A percentile compares a stretch with the other conserved stretches of the same genome.
phyloP scores from a whole-genome alignment of 2,888 invertebrate genomes.

The Brenthis hecate region DNA sequence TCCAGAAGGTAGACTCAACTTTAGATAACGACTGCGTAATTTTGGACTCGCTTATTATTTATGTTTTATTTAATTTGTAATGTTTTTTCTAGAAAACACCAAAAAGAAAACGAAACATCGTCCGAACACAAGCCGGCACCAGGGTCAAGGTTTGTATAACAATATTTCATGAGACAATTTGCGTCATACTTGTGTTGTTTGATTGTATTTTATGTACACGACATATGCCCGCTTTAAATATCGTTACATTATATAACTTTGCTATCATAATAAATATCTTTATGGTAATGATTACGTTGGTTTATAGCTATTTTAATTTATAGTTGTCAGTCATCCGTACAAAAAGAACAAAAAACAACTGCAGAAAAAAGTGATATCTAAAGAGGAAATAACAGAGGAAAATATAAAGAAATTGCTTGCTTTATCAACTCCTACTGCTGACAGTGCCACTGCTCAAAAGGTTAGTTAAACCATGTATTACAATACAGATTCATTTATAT shows the following conservation, averaged over 20 bases:
- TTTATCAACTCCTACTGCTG: constrained; percentile 66
- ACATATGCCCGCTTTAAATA: not conserved
- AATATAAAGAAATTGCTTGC: constrained; percentile 75
- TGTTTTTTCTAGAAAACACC: constrained; percentile 61
- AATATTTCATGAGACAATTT: constrained; percentile 8
- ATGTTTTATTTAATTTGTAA: constrained; percentile 22
- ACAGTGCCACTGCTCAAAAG: constrained; percentile 67
- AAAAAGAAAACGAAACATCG: constrained; percentile 60
- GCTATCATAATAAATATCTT: too few species aligned
- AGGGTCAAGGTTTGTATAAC: constrained; percentile 62
- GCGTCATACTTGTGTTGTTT: constrained; percentile 8
- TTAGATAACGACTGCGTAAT: constrained; percentile 7
- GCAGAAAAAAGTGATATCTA: constrained; percentile 45
- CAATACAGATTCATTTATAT: too few species aligned
- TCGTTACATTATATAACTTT: not conserved
- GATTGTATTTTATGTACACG: not conserved
- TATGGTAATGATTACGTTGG: too few species aligned
- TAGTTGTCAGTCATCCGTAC: constrained; percentile 44
- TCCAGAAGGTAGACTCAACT: constrained; percentile 58
- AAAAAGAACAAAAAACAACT: constrained; percentile 49
- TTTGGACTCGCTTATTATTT: not conserved
- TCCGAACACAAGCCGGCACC: constrained; percentile 42
- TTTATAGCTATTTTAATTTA: not conserved
- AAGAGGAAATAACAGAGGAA: constrained; percentile 60
- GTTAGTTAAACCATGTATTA: constrained; percentile 51